These are phyloP conservation scores for Alces alces DNA, from an alignment of 2,113 vertebrate species.

Conservation along the genomic window DNA sequence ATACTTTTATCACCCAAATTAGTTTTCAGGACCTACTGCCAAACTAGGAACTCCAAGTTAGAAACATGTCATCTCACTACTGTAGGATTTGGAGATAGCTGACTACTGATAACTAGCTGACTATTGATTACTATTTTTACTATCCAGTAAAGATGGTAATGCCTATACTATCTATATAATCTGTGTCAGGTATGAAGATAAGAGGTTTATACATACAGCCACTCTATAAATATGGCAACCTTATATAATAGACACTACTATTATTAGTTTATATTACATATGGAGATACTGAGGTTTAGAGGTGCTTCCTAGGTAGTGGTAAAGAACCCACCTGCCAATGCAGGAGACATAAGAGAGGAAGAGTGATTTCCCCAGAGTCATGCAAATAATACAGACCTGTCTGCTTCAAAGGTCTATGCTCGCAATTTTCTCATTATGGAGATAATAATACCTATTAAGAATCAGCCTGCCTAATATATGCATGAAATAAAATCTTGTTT, in stretches of 20 bases:
- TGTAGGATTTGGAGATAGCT: background rate
- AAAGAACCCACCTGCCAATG: background rate
- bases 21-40: background rate
- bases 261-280: background rate
- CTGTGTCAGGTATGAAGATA: background rate
- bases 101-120: background rate
- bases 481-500: background rate
- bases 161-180: background rate
- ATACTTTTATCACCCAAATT: background rate
- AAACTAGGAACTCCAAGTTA: background rate
- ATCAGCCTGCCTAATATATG: background rate
- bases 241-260: background rate
- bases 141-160: background rate
- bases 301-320: background rate
- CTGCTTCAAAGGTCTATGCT: background rate
- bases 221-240: no score
- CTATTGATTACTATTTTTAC: background rate
- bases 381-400: background rate
- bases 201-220: background rate
- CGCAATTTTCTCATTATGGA: background rate
- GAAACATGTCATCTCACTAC: background rate
- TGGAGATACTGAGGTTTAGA: background rate
- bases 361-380: background rate
- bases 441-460: background rate
- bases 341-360: background rate